These are phyloP conservation scores for Latrodectus geometricus DNA, from an alignment of 1,140 invertebrate genomes.

Conservation along the genomic window DNA sequence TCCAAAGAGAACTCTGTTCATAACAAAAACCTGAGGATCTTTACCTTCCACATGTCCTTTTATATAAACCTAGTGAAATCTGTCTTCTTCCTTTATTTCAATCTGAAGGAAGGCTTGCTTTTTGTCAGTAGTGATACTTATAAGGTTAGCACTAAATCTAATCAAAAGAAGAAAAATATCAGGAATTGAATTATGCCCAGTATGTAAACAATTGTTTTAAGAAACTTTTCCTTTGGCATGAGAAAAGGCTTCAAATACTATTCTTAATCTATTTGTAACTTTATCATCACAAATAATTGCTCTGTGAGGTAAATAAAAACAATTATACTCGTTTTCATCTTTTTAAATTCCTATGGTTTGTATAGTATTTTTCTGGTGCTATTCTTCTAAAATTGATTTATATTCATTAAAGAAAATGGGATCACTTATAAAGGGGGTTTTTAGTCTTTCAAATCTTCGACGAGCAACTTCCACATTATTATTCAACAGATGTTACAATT, in stretches of 20 bases:
- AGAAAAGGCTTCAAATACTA: conserved; percentile 65
- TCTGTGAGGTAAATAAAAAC: conserved; percentile 65
- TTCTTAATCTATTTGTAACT: conserved; percentile 63
- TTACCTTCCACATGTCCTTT: background rate
- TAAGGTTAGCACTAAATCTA: conserved; percentile 10
- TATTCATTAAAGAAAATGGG: no score
- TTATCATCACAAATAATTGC: no score
- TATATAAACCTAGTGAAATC: conserved; percentile 34
- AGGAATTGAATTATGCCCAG: conserved; percentile 46
- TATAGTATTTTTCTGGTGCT: no score
- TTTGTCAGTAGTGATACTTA: conserved; percentile 46
- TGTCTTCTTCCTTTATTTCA: conserved; percentile 14
- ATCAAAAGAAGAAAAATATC: no score
- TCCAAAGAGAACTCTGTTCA: no score
- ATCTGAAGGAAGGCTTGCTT: conserved; percentile 57
- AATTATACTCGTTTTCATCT: no score
- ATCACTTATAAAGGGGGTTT: no score
- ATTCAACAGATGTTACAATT: no score
- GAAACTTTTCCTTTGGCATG: conserved; percentile 27
- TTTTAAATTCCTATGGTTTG: no score
- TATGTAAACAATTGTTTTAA: conserved; percentile 59
- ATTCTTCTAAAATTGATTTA: no score
- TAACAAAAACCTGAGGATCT: conserved; percentile 37
- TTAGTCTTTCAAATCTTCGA: no score
- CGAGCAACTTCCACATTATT: no score